phyloP scores from a whole-genome alignment of 2,888 invertebrate genomes.

The Caenorhabditis japonica region DNA sequence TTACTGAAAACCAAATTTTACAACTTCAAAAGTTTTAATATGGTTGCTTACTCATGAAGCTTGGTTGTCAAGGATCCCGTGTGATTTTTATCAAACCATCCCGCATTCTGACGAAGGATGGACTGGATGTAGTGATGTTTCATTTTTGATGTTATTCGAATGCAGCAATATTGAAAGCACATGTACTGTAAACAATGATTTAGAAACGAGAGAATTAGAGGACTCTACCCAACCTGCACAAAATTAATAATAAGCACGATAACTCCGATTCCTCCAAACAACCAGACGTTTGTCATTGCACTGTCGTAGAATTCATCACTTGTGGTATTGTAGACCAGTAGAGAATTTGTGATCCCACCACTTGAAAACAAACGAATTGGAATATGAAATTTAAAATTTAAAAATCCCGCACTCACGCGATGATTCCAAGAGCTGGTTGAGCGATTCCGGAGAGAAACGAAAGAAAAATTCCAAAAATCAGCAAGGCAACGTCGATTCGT shows the following conservation, averaged over 20 bases:
- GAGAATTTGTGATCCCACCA: constrained; percentile 64
- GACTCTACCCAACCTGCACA: constrained; percentile 53
- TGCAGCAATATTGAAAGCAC: constrained; percentile 66
- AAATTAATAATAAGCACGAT: constrained; percentile 60
- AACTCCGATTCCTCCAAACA: constrained; percentile 67
- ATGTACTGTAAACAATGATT: constrained; percentile 56
- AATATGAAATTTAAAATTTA: not conserved
- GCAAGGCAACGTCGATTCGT: constrained; percentile 50
- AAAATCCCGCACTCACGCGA: constrained; percentile 30
- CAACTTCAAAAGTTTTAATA: not conserved
- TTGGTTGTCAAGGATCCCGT: constrained; percentile 64
- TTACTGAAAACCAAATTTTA: constrained; percentile 20
- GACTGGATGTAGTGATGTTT: constrained; percentile 58
- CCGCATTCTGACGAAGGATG: constrained; percentile 67
- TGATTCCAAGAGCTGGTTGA: constrained; percentile 63
- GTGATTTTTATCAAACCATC: constrained; percentile 68
- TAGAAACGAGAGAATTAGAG: not conserved
- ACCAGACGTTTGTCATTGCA: constrained; percentile 67
- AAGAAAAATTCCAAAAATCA: constrained; percentile 57
- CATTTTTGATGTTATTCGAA: constrained; percentile 59
- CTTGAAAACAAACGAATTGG: constrained; percentile 11
- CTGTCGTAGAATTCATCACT: constrained; percentile 55
- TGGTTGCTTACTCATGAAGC: constrained; percentile 61
- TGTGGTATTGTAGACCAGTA: constrained; percentile 58
- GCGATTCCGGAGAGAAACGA: constrained; percentile 61